Percentiles rank a stretch among this genome's conserved stretches.
phyloP scores from a whole-genome alignment of 2,113 vertebrate species.

The Aspidoscelis tigris region DNA sequence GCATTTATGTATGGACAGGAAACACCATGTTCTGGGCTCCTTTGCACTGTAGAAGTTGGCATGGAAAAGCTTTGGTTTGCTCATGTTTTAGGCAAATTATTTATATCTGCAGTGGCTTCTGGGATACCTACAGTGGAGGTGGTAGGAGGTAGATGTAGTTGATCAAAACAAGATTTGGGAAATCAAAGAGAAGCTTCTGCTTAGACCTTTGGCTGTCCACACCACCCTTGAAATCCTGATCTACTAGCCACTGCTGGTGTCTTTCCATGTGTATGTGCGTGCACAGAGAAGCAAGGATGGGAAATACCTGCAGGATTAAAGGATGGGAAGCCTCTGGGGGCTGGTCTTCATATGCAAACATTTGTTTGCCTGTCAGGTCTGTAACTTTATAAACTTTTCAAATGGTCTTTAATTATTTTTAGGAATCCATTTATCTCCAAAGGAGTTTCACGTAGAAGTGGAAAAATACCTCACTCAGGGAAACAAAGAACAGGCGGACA shows the following conservation, averaged over 20 bases:
- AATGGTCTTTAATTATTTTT: conserved; percentile 45
- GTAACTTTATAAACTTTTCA: conserved; percentile 41
- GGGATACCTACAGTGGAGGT: too few species aligned
- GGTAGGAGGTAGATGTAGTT: too few species aligned
- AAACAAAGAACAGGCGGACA: conserved; percentile 75
- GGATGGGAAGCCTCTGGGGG: not conserved
- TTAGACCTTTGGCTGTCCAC: too few species aligned
- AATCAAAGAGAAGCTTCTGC: too few species aligned
- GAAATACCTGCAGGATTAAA: not conserved
- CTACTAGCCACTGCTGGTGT: too few species aligned
- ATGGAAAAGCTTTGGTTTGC: not conserved
- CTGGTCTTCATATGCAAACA: not conserved
- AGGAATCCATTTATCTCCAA: conserved; percentile 91
- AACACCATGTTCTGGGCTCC: not conserved
- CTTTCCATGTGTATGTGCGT: not conserved
- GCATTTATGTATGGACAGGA: not conserved
- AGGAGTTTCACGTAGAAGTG: conserved; percentile 93
- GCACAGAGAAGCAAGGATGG: not conserved
- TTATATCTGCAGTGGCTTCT: not conserved
- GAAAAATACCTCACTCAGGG: conserved; percentile 80
- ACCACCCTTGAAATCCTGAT: too few species aligned
- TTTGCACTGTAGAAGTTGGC: not conserved
- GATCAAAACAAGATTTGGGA: too few species aligned
- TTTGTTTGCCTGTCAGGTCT: not conserved
- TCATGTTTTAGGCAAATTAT: too few species aligned